Percentiles rank a stretch among this genome's conserved stretches.
These are phyloP conservation scores for Ptyas mucosa DNA, from an alignment of 2,113 vertebrate genomes.

Conservation along the genomic window DNA sequence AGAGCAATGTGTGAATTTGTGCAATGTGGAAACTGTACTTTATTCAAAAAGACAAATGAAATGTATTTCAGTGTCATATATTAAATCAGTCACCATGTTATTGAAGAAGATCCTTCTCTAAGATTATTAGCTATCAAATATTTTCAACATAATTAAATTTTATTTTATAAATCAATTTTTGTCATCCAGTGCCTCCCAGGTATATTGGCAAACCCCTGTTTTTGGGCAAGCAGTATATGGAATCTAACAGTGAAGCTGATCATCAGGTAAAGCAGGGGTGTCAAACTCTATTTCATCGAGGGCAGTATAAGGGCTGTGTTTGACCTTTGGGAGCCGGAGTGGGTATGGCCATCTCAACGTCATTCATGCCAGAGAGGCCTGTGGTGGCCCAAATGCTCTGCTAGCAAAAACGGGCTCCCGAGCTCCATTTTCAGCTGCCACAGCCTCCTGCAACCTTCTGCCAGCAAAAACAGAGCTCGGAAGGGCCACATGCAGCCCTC, in stretches of 20 bases:
- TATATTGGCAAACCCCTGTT: background rate
- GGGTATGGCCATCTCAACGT: no score
- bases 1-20: background rate
- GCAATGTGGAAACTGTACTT: background rate
- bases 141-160: background rate
- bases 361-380: no score
- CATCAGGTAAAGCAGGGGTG: background rate
- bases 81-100: background rate
- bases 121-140: background rate
- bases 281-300: no score
- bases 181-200: background rate
- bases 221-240: background rate
- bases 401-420: no score
- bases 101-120: background rate
- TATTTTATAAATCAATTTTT: background rate
- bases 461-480: no score
- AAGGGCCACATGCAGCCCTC: no score
- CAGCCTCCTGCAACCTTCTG: no score
- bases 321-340: no score
- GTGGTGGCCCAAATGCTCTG: no score
- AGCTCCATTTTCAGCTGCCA: no score
- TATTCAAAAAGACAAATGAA: background rate
- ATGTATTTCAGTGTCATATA: background rate
- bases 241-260: background rate
- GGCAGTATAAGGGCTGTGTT: no score